Evolutionary conservation across 1,140 invertebrate genomes (phyloP).

Genomic region (Zophobas atratus): DNA sequence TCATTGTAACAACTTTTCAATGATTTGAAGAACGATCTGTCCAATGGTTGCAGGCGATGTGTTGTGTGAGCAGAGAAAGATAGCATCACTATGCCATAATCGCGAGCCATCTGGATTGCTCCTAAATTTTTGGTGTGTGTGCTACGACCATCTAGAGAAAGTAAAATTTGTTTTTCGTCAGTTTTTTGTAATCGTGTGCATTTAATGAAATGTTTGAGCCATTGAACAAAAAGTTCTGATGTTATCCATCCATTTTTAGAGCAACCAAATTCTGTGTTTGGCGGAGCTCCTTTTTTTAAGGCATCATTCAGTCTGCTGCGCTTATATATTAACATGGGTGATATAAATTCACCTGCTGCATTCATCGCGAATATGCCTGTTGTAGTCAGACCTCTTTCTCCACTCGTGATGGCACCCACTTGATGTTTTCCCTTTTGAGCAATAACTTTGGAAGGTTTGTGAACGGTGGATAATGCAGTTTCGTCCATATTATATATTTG

Average conservation of each 20-base stretch:
- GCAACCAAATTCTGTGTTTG: conserved; percentile 44
- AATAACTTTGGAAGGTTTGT: conserved; percentile 60
- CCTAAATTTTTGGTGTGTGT: conserved; percentile 60
- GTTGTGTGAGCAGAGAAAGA: conserved; percentile 51
- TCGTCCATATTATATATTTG: conserved; percentile 63
- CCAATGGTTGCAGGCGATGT: conserved; percentile 64
- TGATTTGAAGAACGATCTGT: conserved; percentile 63
- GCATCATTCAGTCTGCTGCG: conserved; percentile 13
- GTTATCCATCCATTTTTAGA: conserved; percentile 48
- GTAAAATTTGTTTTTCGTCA: conserved; percentile 56
- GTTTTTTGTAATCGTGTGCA: conserved; percentile 53
- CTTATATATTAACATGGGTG: conserved; percentile 44
- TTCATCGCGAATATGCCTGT: conserved; percentile 34
- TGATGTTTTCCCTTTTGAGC: conserved; percentile 55
- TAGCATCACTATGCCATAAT: conserved; percentile 62
- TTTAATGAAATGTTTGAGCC: conserved; percentile 52
- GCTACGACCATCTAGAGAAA: conserved; percentile 66
- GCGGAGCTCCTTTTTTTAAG: conserved; percentile 35
- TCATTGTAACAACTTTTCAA: conserved; percentile 63
- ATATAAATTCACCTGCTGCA: conserved; percentile 46
- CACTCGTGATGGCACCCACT: conserved; percentile 36
- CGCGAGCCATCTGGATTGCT: conserved; percentile 58
- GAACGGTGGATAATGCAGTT: conserved; percentile 58
- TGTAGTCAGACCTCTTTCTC: conserved; percentile 33
- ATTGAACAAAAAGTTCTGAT: conserved; percentile 49